phyloP scores from a whole-genome alignment of 2,113 vertebrate genomes.

The Rhagologus leucostigma region DNA sequence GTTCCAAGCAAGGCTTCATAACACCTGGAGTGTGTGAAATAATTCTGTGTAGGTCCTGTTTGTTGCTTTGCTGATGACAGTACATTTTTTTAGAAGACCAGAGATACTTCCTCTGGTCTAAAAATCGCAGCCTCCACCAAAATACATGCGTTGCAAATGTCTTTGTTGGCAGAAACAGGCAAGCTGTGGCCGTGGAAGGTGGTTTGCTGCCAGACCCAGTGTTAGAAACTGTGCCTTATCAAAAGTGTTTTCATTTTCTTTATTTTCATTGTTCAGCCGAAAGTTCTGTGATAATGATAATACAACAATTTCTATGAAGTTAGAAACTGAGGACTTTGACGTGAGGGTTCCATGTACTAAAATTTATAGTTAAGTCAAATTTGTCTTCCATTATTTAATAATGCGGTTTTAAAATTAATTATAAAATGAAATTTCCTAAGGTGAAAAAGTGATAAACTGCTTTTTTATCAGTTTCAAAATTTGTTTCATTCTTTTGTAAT shows the following conservation, averaged over 20 bases:
- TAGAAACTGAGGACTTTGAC: background rate
- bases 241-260: background rate
- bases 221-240: background rate
- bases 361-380: background rate
- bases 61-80: background rate
- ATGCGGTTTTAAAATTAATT: background rate
- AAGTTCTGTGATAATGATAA: background rate
- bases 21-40: background rate
- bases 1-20: background rate
- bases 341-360: background rate
- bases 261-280: background rate
- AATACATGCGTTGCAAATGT: background rate
- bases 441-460: background rate
- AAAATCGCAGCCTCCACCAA: background rate
- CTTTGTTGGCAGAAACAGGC: background rate
- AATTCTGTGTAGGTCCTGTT: background rate
- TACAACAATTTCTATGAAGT: background rate
- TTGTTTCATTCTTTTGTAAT: background rate
- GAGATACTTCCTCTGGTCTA: background rate
- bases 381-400: background rate
- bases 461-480: background rate
- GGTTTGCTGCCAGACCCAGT: background rate
- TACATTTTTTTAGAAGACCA: background rate
- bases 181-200: background rate
- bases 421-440: background rate